Conservation (phyloP, 2,888 invertebrate species). For the Cryptophagus acutangulus region DNA sequence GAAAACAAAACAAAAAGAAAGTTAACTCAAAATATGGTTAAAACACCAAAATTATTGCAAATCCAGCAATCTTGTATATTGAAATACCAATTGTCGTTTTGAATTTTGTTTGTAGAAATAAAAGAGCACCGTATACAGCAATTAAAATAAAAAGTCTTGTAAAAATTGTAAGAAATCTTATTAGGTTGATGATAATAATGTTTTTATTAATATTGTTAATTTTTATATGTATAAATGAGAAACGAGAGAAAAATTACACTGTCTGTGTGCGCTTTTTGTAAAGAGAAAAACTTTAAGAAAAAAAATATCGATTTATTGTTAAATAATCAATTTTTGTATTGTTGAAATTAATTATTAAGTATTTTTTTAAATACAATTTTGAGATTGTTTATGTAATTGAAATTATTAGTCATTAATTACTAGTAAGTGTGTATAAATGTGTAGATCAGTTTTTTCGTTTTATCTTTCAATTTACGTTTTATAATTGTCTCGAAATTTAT, state of each 20-base stretch:
- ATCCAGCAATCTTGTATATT: constrained; percentile 29
- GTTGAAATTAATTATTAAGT: not conserved
- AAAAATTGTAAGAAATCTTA: constrained; percentile 19
- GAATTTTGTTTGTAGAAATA: constrained; percentile 22
- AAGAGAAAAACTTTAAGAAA: no score
- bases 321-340: no score
- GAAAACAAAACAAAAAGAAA: constrained; percentile 18
- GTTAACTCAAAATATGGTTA: constrained; percentile 26
- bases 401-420: no score
- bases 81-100: no score
- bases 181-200: constrained; percentile 5
- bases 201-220: constrained; percentile 3
- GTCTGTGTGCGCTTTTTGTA: constrained; percentile 1
- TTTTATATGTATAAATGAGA: no score
- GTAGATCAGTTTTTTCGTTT: constrained; percentile 26
- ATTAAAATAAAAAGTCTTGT: constrained; percentile 13
- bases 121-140: constrained; percentile 16
- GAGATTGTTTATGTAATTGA: constrained; percentile 13
- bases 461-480: no score
- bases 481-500: no score
- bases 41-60: no score
- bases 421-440: constrained; percentile 29
- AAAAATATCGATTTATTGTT: no score
- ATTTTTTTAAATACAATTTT: constrained; percentile 11
- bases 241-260: constrained; percentile 6